Evolutionary conservation across 2,888 invertebrate species (phyloP), one percentile per base, ranked within the genome.

Genomic region (Drosophila engyochracea): DNA sequence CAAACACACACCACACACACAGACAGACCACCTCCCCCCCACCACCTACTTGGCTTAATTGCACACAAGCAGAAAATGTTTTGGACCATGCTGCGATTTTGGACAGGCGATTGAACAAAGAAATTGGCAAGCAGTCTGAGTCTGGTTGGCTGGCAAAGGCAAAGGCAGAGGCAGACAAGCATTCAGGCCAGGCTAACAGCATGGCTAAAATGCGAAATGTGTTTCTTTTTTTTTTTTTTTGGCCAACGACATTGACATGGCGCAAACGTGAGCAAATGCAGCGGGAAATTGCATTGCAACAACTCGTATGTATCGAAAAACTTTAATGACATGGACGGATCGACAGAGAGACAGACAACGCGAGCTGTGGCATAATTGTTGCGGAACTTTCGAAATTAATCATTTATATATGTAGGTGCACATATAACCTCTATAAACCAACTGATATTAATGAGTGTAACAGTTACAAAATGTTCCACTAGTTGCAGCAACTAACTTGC

Each of bases 41-140:
- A 5, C 6, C 2, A 4, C 6, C 6, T 19, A 12, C 3, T 51
- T 51, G 58, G 25, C 64, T 70, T 70, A 81, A 81, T 81, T 78
- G 81, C 81, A 74, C 54, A 67, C 52, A 49, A 57, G 31, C 37
- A 28, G n/a, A 54, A 69, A 53, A 59, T 31, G 47, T 47, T 47
- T 60, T 58, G 68, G 58, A 74, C 39, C 76, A 65, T 62, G 75
- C 65, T 76, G 81, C 30, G 68, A 54, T 77, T 77, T 72, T 72
- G 62, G 72, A 70, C 75, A 82, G 64, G 61, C 85, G 80, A 84
- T 87, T 89, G 90, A 90, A 87, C 85, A 85, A 82, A 85, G 82
- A 85, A 90, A 88, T 85, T 90, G 80, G 77, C 85, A 79, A 65
- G 67, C 76, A 39, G 57, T 30, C 49, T n/a, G 64, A 12, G 47